phyloP scores from a whole-genome alignment of 2,113 vertebrate species.

The Brevimyrus niger region DNA sequence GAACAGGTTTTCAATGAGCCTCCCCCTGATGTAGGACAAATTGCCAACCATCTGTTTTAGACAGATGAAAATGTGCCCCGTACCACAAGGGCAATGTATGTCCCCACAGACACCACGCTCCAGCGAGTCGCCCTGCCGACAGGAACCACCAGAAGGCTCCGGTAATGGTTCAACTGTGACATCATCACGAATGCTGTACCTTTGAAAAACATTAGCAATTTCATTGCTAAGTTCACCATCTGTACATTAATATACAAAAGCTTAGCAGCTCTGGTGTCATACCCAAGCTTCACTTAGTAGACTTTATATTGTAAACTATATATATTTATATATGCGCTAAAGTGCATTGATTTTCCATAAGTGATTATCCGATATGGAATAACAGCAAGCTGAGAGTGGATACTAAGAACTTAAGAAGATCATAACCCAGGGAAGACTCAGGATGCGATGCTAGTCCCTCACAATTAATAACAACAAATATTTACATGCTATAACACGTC shows the following conservation, averaged over 20 bases:
- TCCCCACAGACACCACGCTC: background rate
- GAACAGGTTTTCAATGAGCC: constrained; percentile 59
- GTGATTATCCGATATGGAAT: background rate
- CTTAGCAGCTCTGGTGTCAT: background rate
- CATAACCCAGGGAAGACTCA: background rate
- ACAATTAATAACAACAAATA: background rate
- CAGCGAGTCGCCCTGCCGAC: too few relatives aligned
- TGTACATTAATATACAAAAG: background rate
- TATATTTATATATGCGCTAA: background rate
- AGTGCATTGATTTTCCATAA: background rate
- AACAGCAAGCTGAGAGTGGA: background rate
- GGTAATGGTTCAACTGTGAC: background rate
- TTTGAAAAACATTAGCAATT: background rate
- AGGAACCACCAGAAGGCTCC: background rate
- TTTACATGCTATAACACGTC: background rate
- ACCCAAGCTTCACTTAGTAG: background rate
- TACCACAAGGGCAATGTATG: background rate
- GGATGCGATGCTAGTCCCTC: background rate
- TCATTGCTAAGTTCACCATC: background rate
- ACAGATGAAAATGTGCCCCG: constrained; percentile 37
- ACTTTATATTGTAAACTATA: background rate
- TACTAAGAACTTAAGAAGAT: background rate
- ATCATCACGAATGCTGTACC: background rate
- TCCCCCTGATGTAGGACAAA: constrained; percentile 63
- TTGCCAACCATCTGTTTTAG: constrained; percentile 60